Conservation (phyloP, 2,113 vertebrate species). For the Scolopax mira region DNA sequence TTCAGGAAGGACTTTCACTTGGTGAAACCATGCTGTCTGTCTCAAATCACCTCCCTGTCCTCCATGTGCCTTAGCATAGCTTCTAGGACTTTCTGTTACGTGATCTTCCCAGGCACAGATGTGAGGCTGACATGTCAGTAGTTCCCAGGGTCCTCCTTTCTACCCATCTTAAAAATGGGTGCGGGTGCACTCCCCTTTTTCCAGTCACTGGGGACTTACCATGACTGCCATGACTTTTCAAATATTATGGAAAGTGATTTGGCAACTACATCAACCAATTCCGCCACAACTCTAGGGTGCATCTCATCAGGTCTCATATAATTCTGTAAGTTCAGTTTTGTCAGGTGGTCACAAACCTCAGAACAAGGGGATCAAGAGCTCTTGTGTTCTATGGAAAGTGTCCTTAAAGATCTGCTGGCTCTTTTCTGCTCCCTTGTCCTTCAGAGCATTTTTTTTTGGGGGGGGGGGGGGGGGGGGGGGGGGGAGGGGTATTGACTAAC, state of each 20-base stretch:
- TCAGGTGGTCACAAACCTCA: not conserved
- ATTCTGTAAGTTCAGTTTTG: not conserved
- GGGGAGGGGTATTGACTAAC: not conserved
- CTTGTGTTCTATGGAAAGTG: not conserved
- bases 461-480: no score
- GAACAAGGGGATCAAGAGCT: not conserved
- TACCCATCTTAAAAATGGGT: not conserved
- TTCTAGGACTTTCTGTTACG: not conserved
- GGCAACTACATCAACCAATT: not conserved
- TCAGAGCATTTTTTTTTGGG: no score
- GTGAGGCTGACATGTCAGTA: not conserved
- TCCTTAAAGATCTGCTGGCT: not conserved
- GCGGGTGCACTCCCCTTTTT: not conserved
- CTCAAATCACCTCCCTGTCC: not conserved
- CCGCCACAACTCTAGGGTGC: not conserved
- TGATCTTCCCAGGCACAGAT: not conserved
- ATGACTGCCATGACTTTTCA: not conserved
- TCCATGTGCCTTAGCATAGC: not conserved
- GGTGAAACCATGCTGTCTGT: not conserved
- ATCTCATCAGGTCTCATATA: not conserved
- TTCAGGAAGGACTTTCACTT: not conserved
- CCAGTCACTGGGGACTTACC: not conserved
- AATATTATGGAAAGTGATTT: not conserved
- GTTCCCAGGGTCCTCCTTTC: not conserved
- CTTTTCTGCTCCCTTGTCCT: not conserved